Evolutionary conservation across 2,113 vertebrate genomes (phyloP).

Genomic region (Hypomesus transpacificus): DNA sequence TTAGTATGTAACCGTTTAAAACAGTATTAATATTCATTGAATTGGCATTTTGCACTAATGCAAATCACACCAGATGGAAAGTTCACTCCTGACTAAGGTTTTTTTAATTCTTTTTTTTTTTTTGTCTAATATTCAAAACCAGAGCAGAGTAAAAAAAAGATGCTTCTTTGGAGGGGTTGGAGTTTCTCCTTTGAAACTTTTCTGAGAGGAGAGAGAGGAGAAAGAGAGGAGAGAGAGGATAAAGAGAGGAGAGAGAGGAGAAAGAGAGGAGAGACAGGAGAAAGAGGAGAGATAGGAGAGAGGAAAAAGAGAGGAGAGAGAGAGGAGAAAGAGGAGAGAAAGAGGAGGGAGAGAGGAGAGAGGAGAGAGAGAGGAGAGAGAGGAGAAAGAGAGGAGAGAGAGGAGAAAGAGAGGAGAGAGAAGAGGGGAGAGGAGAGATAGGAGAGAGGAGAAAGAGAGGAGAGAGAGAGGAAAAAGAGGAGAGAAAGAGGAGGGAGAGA

Average conservation of each 20-base stretch:
- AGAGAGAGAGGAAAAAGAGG: slow-evolving; percentile 13
- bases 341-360: slow-evolving; percentile 38
- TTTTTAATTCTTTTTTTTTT: slow-evolving; percentile 14
- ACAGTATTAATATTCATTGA: slow-evolving; percentile 51
- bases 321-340: slow-evolving; percentile 43
- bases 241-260: slow-evolving; percentile 61
- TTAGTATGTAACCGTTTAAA: slow-evolving; percentile 39
- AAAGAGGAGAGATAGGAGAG: slow-evolving; percentile 34
- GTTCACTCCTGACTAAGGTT: slow-evolving; percentile 21
- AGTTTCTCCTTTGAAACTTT: background rate
- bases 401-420: slow-evolving; percentile 19
- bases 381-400: background rate
- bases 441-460: slow-evolving; percentile 39
- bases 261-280: slow-evolving; percentile 41
- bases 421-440: slow-evolving; percentile 35
- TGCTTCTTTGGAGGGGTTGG: background rate
- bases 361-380: slow-evolving; percentile 34
- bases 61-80: slow-evolving; percentile 44
- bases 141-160: background rate
- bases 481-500: background rate
- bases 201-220: slow-evolving; percentile 27
- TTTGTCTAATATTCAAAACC: slow-evolving; percentile 1
- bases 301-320: slow-evolving; percentile 35
- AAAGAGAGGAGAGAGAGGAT: slow-evolving; percentile 42
- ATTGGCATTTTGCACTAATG: slow-evolving; percentile 43